phyloP scores from a whole-genome alignment of 2,113 vertebrate species.

The Lepus europaeus region DNA sequence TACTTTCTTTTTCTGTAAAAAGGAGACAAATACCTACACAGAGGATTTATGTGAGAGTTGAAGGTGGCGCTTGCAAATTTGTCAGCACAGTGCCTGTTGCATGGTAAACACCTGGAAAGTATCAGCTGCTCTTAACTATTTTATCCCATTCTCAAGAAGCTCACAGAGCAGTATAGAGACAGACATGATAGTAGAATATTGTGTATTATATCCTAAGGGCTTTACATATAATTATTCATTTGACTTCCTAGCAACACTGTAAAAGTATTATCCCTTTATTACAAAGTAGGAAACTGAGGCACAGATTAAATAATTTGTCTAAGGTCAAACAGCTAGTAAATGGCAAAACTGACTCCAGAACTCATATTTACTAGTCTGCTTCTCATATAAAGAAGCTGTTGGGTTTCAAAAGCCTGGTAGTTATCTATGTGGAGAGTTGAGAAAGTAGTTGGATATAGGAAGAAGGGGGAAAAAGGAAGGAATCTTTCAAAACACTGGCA shows the following conservation, averaged over 20 bases:
- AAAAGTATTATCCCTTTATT: background rate
- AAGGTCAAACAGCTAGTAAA: background rate
- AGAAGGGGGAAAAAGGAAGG: background rate
- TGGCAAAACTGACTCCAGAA: background rate
- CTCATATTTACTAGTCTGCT: background rate
- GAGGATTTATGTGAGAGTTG: background rate
- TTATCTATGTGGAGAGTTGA: constrained; percentile 42
- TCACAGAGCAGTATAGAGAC: constrained; percentile 1
- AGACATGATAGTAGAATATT: background rate
- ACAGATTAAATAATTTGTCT: constrained; percentile 40
- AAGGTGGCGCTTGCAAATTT: background rate
- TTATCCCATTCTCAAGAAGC: background rate
- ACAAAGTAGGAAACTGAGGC: constrained; percentile 5
- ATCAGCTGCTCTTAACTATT: background rate
- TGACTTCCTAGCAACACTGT: background rate
- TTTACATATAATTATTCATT: constrained; percentile 30
- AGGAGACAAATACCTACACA: background rate
- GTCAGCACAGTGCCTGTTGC: background rate
- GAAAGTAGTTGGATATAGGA: background rate
- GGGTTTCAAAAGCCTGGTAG: constrained; percentile 10
- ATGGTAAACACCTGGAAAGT: background rate
- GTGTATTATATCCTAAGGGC: constrained; percentile 35
- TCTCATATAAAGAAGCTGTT: background rate
- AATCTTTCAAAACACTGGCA: background rate
- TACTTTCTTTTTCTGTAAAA: constrained; percentile 54